Percentiles rank a stretch among this genome's conserved stretches.
These are phyloP conservation scores for Steinernema khuongi DNA, from an alignment of 1,140 invertebrate species.

Conservation along the genomic window DNA sequence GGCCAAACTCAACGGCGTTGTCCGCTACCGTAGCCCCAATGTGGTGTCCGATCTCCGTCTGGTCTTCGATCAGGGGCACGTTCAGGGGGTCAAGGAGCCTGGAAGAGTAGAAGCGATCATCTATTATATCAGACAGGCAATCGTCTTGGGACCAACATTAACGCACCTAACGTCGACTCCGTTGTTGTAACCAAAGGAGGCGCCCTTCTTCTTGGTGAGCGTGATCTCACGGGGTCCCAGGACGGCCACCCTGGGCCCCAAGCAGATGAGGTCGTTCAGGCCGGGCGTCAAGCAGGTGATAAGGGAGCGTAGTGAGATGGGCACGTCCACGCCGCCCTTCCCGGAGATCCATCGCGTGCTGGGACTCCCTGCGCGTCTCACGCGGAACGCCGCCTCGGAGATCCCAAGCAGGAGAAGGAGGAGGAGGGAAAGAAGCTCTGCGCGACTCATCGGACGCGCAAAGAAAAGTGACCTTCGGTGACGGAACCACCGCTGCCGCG, in stretches of 20 bases:
- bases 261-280: conserved; percentile 24
- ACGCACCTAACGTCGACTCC: conserved; percentile 25
- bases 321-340: conserved; percentile 30
- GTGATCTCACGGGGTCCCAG: conserved; percentile 19
- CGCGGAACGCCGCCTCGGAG: background rate
- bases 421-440: background rate
- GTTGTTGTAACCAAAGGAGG: conserved; percentile 30
- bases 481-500: no score
- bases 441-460: background rate
- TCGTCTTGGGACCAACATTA: background rate
- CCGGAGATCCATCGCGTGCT: background rate
- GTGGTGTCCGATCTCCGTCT: conserved; percentile 28
- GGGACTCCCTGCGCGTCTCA: background rate
- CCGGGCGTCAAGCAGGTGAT: conserved; percentile 32
- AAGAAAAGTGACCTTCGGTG: background rate
- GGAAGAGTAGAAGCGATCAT: background rate
- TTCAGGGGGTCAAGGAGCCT: conserved; percentile 24
- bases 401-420: background rate
- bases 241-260: conserved; percentile 23
- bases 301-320: conserved; percentile 23
- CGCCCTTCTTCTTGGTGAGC: conserved; percentile 27
- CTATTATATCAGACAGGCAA: background rate
- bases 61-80: conserved; percentile 25
- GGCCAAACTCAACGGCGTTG: conserved; percentile 26
- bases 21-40: conserved; percentile 26